phyloP scores from a whole-genome alignment of 2,888 invertebrate genomes.

The Cryptophagus acutangulus region DNA sequence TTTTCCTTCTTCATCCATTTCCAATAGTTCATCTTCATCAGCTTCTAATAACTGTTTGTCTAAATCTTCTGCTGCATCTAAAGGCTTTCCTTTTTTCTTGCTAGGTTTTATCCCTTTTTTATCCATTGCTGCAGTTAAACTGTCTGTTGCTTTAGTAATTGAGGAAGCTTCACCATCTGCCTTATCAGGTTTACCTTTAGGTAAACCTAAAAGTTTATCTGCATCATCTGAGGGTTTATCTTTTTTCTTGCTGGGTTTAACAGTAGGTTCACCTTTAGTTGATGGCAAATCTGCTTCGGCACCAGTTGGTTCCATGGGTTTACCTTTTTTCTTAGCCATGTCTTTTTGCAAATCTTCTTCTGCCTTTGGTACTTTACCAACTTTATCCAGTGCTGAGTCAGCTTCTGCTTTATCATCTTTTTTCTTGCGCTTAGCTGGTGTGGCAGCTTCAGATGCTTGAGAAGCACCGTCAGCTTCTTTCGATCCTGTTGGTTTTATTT shows the following conservation, averaged over 20 bases:
- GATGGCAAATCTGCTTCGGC: no score
- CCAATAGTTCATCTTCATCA: neutral
- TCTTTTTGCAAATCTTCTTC: conserved; percentile 4
- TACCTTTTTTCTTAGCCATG: conserved; percentile 3
- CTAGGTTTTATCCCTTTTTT: neutral
- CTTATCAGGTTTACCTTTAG: neutral
- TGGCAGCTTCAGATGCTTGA: no score
- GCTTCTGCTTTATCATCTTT: no score
- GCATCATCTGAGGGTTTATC: neutral
- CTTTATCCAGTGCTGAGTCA: conserved; percentile 19
- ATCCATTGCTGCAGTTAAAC: neutral
- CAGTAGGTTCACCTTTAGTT: neutral
- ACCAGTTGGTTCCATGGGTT: neutral
- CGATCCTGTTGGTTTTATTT: no score
- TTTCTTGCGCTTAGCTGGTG: no score
- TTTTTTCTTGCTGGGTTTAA: neutral
- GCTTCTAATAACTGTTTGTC: no score
- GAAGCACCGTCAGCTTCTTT: no score
- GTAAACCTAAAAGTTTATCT: neutral
- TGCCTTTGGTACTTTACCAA: neutral
- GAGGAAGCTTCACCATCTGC: neutral
- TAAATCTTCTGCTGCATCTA: no score
- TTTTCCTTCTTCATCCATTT: neutral
- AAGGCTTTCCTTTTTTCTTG: neutral
- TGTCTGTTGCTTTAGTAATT: no score